phyloP scores from a whole-genome alignment of 2,113 vertebrate species.

The Pluvialis apricaria region DNA sequence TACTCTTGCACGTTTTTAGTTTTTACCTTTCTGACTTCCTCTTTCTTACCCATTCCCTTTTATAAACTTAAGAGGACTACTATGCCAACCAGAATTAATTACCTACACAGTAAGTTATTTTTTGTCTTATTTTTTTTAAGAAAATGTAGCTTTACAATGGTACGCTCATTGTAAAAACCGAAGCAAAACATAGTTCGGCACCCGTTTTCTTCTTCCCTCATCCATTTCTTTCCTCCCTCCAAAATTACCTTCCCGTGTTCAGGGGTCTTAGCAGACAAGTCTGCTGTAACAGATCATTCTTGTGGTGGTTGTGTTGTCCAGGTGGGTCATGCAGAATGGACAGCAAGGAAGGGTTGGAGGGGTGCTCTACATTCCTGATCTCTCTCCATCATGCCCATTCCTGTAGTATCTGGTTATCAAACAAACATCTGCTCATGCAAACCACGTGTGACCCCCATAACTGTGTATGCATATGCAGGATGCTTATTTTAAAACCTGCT shows the following conservation, averaged over 20 bases:
- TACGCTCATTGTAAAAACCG: constrained; percentile 20
- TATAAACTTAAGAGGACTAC: constrained; percentile 85
- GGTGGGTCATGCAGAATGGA: not conserved
- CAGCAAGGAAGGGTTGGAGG: not conserved
- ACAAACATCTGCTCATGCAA: not conserved
- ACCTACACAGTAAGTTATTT: constrained; percentile 86
- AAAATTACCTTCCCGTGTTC: not conserved
- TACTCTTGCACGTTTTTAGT: not conserved
- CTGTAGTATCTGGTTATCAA: not conserved
- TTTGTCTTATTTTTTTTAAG: not conserved
- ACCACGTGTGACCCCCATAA: not conserved
- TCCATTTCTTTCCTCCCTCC: constrained; percentile 47
- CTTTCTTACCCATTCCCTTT: constrained; percentile 66
- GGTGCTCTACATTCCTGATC: not conserved
- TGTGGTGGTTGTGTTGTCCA: not conserved
- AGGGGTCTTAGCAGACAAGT: not conserved
- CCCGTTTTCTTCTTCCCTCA: not conserved
- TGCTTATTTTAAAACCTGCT: not conserved
- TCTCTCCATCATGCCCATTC: not conserved
- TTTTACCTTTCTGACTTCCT: constrained; percentile 60
- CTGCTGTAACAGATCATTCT: not conserved
- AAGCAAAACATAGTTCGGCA: constrained; percentile 14
- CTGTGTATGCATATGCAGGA: not conserved
- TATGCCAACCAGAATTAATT: constrained; percentile 79
- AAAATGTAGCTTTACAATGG: not conserved